Percentiles rank a stretch among this genome's conserved stretches.
Conservation (phyloP, 2,888 invertebrate genomes). For the Eulithis prunata region DNA sequence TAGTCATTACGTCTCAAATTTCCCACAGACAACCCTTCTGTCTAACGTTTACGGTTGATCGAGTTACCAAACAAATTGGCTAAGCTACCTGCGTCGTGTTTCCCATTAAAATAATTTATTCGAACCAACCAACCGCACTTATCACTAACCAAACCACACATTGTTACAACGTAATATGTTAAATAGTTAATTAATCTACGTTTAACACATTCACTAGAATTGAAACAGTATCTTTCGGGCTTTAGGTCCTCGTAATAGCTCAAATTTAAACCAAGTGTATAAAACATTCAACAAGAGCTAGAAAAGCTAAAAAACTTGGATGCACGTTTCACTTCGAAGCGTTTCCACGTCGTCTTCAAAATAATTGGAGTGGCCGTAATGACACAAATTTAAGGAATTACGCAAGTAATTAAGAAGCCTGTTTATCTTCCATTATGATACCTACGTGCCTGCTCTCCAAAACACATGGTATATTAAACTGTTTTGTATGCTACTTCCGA, state of each 20-base stretch:
- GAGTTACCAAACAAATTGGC: conserved; percentile 39
- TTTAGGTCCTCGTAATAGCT: not conserved
- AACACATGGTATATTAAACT: conserved; percentile 16
- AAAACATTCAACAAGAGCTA: conserved; percentile 17
- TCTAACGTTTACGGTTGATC: conserved; percentile 33
- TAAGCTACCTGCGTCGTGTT: conserved; percentile 23
- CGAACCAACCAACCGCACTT: conserved; percentile 3
- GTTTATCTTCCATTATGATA: conserved; percentile 46
- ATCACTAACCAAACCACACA: conserved; percentile 3
- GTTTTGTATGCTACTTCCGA: conserved; percentile 29
- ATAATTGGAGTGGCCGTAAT: conserved; percentile 68
- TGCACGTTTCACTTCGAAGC: conserved; percentile 53
- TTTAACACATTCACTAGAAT: not conserved
- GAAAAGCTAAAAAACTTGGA: conserved; percentile 38
- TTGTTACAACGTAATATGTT: not conserved
- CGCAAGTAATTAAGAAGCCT: conserved; percentile 51
- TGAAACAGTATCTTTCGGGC: not conserved
- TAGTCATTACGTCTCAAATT: conserved; percentile 32
- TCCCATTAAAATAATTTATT: conserved; percentile 30
- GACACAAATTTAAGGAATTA: conserved; percentile 56
- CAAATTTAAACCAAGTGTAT: conserved; percentile 11
- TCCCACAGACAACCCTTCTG: conserved; percentile 29
- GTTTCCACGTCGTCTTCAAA: conserved; percentile 58
- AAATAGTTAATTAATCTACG: not conserved
- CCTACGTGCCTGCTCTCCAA: conserved; percentile 30